A percentile compares a stretch with the other conserved stretches of the same genome.
phyloP scores from a whole-genome alignment of 2,888 invertebrate genomes.

The Parnassius glacialis region DNA sequence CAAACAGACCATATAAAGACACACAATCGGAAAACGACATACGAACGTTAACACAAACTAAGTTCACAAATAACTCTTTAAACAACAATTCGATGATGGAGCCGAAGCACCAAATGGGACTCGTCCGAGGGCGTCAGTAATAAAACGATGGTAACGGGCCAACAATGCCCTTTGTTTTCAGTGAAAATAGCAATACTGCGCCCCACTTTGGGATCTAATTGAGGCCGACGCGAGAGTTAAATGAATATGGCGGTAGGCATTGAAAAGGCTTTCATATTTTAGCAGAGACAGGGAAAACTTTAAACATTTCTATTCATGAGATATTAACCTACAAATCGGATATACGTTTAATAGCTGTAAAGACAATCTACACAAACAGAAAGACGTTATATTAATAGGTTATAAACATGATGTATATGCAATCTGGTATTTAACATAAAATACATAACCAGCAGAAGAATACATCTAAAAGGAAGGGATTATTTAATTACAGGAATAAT shows the following conservation, averaged over 20 bases:
- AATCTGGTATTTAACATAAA: no score
- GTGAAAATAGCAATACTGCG: slow-evolving; percentile 43
- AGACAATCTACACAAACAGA: no score
- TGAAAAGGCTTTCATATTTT: slow-evolving; percentile 35
- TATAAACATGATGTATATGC: no score
- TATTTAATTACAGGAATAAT: no score
- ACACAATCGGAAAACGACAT: background rate
- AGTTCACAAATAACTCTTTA: slow-evolving; percentile 24
- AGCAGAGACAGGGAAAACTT: background rate
- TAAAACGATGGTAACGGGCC: slow-evolving; percentile 39
- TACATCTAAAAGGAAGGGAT: no score
- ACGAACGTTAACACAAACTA: slow-evolving; percentile 6
- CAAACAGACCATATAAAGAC: slow-evolving; percentile 4
- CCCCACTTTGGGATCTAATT: slow-evolving; percentile 41
- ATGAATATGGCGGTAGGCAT: slow-evolving; percentile 27
- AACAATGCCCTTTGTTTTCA: slow-evolving; percentile 44
- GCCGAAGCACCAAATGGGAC: slow-evolving; percentile 32
- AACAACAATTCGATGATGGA: slow-evolving; percentile 33
- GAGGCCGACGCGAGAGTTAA: slow-evolving; percentile 37
- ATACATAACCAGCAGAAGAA: no score
- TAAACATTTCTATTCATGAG: no score
- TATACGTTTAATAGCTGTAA: no score
- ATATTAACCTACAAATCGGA: no score
- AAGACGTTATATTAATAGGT: no score
- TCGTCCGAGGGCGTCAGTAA: slow-evolving; percentile 37